Evolutionary conservation across 2,113 vertebrate species (phyloP), one percentile per base, ranked within the genome.

Genomic region (Capra hircus): DNA sequence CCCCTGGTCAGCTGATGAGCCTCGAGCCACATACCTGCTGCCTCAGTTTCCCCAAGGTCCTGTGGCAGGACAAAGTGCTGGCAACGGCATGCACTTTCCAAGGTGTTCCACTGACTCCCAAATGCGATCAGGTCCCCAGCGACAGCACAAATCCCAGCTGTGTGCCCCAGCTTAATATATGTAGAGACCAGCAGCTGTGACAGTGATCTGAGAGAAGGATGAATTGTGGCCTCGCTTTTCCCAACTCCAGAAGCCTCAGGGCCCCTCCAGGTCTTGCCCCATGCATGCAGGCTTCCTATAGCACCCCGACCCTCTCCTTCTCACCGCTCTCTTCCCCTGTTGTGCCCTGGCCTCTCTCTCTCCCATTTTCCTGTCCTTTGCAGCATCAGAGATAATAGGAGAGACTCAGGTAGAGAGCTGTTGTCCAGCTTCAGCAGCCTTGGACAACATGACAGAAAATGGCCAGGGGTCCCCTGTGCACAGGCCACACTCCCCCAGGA

Each of bases 141-240:
- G 74, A 17, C 57, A 9, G 45, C 43, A 16, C 8, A 15, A 14
- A 59, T 1, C 16, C 40, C n/a, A 4, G 48, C 64, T 40, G 30
- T 30, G 6, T 30, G 23, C 2, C 17, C 23, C 6, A 7, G 53
- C 10, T 43, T 13, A 5, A 1, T 1, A 25, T 5, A 11, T 3
- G 55, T 23, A 57, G 23, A 57, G 23, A 21, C 19, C 55, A 57
- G 55, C 55, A 57, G 55, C 55, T 57, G 23, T 57, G 55, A 57
- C 55, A 25, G 55, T 25, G 55, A 57, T 57, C 55, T 25, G 23
- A 57, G 55, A 57, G 23, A 57, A 25, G 4, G 40, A 43, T 43
- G 40, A 43, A 43, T 43, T 43, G 40, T 43, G 5, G 40, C 40
- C 40, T 43, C 40, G 1, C 40, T 43, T 43, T 43, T 43, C 40